These are phyloP conservation scores for Germaria angustata DNA, from an alignment of 2,888 invertebrate species.

Conservation along the genomic window DNA sequence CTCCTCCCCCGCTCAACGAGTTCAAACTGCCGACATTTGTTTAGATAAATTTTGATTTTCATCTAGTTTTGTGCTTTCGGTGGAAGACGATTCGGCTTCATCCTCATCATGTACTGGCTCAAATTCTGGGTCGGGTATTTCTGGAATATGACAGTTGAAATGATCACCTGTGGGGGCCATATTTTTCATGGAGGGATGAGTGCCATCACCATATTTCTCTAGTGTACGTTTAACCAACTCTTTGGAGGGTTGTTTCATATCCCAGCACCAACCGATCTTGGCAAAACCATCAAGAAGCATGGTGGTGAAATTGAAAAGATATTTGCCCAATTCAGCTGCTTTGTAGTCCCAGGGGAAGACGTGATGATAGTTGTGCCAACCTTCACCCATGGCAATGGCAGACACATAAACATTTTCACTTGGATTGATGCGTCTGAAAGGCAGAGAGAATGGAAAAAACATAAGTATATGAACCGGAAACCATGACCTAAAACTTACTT, in stretches of 20 bases:
- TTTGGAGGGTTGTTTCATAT: constrained; percentile 85
- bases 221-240: constrained; percentile 82
- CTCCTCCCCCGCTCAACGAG: neutral
- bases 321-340: constrained; percentile 89
- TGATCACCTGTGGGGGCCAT: constrained; percentile 43
- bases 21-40: constrained; percentile 33
- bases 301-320: constrained; percentile 86
- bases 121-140: constrained; percentile 77
- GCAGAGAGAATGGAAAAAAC: neutral
- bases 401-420: constrained; percentile 88
- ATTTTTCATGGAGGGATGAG: constrained; percentile 71
- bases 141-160: constrained; percentile 75
- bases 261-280: constrained; percentile 88
- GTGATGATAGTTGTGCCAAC: constrained; percentile 97
- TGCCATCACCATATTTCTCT: constrained; percentile 80
- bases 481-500: constrained; percentile 80
- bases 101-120: constrained; percentile 68
- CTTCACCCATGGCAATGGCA: constrained; percentile 88
- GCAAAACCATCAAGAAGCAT: constrained; percentile 86
- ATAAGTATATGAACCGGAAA: neutral
- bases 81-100: constrained; percentile 77
- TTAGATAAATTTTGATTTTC: constrained; percentile 74
- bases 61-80: constrained; percentile 76
- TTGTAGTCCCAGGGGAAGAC: constrained; percentile 96
- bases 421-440: constrained; percentile 86